phyloP scores from a whole-genome alignment of 1,140 invertebrate species.

The Acarapis woodi region DNA sequence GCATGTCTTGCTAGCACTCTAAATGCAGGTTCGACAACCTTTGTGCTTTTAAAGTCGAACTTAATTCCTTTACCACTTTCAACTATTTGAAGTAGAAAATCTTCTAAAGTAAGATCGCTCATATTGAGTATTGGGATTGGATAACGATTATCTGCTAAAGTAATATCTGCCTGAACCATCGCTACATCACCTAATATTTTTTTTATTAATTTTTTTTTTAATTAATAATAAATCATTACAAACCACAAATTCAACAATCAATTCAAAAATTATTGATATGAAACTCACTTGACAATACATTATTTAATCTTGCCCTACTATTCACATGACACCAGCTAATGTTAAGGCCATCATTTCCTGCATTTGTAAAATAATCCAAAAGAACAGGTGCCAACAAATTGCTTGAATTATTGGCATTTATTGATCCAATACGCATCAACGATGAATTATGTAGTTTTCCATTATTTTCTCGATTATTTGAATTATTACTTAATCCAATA shows the following conservation, averaged over 20 bases:
- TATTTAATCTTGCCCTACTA: slow-evolving; percentile 22
- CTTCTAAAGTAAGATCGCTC: slow-evolving; percentile 41
- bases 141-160: slow-evolving; percentile 23
- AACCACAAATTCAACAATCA: too few species aligned
- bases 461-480: too few species aligned
- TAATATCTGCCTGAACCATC: slow-evolving; percentile 65
- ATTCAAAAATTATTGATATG: too few species aligned
- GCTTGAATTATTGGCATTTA: too few species aligned
- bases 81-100: slow-evolving; percentile 33
- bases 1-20: slow-evolving; percentile 9
- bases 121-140: slow-evolving; percentile 41
- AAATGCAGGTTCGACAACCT: slow-evolving; percentile 23
- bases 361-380: slow-evolving; percentile 13
- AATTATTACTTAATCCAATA: too few species aligned
- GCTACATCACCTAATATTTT: slow-evolving; percentile 31
- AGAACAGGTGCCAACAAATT: slow-evolving; percentile 12
- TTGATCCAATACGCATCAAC: too few species aligned
- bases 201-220: too few species aligned
- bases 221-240: too few species aligned
- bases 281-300: slow-evolving; percentile 25
- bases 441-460: too few species aligned
- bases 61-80: too few species aligned
- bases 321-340: slow-evolving; percentile 43
- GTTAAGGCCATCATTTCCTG: slow-evolving; percentile 13
- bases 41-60: slow-evolving; percentile 54